Evolutionary conservation across 2,797 vertebrate genomes (phyloP), one percentile per base, ranked within the genome.

Genomic region (Decapterus maruadsi): DNA sequence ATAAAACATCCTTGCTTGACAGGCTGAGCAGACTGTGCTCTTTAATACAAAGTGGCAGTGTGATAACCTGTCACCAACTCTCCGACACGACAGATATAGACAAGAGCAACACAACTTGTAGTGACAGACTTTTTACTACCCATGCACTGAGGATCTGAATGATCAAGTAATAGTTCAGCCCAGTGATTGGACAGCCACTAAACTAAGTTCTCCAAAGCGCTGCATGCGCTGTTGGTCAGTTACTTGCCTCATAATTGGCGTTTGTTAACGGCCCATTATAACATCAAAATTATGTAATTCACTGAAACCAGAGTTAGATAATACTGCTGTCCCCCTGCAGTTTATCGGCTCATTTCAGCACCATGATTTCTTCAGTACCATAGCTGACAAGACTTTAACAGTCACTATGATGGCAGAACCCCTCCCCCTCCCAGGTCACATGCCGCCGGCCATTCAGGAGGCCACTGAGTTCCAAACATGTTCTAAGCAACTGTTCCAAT

Each of bases 401-500:
- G 12, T 67, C 61, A 13, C 66, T 68, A 16, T 20, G 48, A 61
- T 34, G 17, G 26, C 40, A 68, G 55, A 46, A 29, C 9, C 46
- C 59, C 63, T 8, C 42, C 59, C 63, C 58, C 36, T 66, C 38
- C 34, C 19, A 60, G 53, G 50, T 34, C 38, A 40, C 10, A 58
- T 65, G 63, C 59, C 57, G 50, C n/a, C 12, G 9, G 63, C 50
- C 36, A 68, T 54, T 62, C 65, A 58, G 46, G 17, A 75, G 62
- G 56, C 64, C 48, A 38, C 12, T 51, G 43, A 62, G 40, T 53
- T 80, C 72, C 40, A 73, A 78, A 78, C 43, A 73, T 72, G 43
- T 80, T 82, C 56, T 50, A 16, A 77, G 43, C 80, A 89, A 87
- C 81, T 80, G 75, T 59, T 80, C 75, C 51, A 64, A 64, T 59